A percentile compares a stretch with the other conserved stretches of the same genome.
Conservation (phyloP, 1,140 invertebrate genomes). For the Drosophila tropicalis region DNA sequence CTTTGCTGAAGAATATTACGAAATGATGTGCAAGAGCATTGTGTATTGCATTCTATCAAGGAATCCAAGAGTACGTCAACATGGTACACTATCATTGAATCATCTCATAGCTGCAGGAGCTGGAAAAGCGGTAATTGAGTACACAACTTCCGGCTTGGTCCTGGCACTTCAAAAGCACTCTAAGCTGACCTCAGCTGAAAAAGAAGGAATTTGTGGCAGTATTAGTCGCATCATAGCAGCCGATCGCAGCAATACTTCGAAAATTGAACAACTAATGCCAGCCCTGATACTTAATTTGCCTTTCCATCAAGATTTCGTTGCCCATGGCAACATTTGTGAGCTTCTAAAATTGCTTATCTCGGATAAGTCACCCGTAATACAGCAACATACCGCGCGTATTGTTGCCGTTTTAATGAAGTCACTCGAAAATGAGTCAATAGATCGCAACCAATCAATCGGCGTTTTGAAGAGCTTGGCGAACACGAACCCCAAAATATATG, state of each 20-base stretch:
- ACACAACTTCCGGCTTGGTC: neutral
- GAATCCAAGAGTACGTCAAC: neutral
- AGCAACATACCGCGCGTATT: neutral
- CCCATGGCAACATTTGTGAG: neutral
- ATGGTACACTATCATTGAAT: conserved; percentile 7
- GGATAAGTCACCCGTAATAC: neutral
- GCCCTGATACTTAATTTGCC: neutral
- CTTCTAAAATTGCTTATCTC: neutral
- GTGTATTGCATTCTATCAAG: conserved; percentile 18
- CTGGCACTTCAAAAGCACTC: neutral
- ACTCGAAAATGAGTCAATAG: no score
- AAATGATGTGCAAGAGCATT: conserved; percentile 22
- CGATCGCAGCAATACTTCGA: neutral
- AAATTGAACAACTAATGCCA: neutral
- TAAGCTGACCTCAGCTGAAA: neutral
- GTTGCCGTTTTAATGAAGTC: neutral
- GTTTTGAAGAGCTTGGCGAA: no score
- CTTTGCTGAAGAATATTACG: conserved; percentile 27
- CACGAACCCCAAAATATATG: no score
- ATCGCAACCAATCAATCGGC: no score
- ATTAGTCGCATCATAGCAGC: conserved; percentile 17
- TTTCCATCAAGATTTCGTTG: neutral
- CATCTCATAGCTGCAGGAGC: conserved; percentile 2
- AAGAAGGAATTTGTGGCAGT: conserved; percentile 9
- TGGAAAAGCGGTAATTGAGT: neutral